Evolutionary conservation across 2,888 invertebrate species (phyloP), one percentile per base, ranked within the genome.

Genomic region (Odontothrips loti): DNA sequence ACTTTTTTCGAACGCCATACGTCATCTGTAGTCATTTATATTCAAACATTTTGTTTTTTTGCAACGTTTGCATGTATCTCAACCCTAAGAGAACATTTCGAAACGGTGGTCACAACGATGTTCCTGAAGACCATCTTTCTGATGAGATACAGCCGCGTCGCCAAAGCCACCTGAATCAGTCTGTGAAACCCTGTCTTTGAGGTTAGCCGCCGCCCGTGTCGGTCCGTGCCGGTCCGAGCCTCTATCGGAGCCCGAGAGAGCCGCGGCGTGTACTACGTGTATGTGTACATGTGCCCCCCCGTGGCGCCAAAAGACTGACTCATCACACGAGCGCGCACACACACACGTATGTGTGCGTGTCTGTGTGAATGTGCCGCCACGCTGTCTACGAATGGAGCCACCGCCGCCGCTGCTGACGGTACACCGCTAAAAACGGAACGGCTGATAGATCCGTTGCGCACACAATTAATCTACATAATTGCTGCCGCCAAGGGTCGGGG

Each of bases 391-490:
- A 12, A 27, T 27, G 23, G 27, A 75, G 68, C 68, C 68, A 17
- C 17, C 58, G 58, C 51, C 51, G 51, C 58, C 58, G 58, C 17
- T 15, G 51, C 51, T 15, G 68, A 20, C 23, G 68, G 27, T 75
- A 23, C 68, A 75, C 27, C 27, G 68, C 27, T 12, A 75, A 12
- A 58, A 27, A 75, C 23, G 68, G n/a, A 58, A 68, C 68, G 23
- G 68, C 27, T 8, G 68, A 43, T 58, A 27, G 11, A 23, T 12
- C 23, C 23, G 23, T 12, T 75, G 68, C 68, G 68, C 9, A 75
- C 68, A 75, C 68, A 75, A 75, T 75, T 75, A 75, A 75, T 75
- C 68, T 23, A 75, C 68, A 75, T 75, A 75, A 75, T 75, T 75
- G 68, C 27, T 75, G 68, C 23, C 68, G 23, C 23, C 10, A 75